Conservation (phyloP, 2,797 vertebrate genomes). For the Meda fulgida region DNA sequence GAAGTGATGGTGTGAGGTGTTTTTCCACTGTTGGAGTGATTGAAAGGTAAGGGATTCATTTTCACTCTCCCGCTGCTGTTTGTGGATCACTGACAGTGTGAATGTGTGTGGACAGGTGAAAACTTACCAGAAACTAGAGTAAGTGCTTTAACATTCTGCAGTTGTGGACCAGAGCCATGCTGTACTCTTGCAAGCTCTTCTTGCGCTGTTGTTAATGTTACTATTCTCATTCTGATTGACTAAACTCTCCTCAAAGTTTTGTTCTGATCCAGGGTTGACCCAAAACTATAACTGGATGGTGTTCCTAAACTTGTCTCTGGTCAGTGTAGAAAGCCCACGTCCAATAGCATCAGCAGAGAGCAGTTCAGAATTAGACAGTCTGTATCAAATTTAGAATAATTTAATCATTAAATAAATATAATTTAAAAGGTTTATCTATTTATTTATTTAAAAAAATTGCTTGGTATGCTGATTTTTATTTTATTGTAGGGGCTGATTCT, state of each 20-base stretch:
- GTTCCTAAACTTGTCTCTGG: neutral
- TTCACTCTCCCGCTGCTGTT: neutral
- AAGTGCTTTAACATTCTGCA: neutral
- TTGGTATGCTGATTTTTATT: neutral
- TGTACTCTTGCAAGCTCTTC: neutral
- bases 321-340: neutral
- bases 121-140: neutral
- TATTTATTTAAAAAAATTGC: neutral
- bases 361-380: neutral
- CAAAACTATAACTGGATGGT: neutral
- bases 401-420: neutral
- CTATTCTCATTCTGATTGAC: neutral
- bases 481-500: neutral
- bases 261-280: neutral
- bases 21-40: constrained; percentile 13
- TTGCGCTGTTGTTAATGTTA: neutral
- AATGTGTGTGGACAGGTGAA: constrained; percentile 26
- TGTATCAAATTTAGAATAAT: neutral
- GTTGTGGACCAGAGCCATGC: neutral
- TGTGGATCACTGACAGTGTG: constrained; percentile 14
- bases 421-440: neutral
- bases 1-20: constrained; percentile 35
- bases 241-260: constrained; percentile 5
- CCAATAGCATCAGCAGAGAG: neutral
- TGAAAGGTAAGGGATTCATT: constrained; percentile 48